Percentiles rank a stretch among this genome's conserved stretches.
phyloP scores from a whole-genome alignment of 2,797 vertebrate species.

The Schizopygopsis pylzovi region DNA sequence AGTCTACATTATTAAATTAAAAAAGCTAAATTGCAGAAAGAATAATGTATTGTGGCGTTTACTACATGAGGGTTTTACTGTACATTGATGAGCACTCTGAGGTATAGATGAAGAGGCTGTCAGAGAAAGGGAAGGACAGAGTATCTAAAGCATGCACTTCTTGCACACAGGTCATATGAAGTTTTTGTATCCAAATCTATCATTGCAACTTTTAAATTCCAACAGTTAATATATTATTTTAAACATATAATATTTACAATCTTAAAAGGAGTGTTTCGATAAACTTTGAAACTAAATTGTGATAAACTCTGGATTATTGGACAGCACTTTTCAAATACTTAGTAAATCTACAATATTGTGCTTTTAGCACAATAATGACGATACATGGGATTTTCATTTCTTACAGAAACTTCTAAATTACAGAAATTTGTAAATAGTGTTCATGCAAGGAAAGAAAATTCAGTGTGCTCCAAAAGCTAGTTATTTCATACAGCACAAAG shows the following conservation, averaged over 20 bases:
- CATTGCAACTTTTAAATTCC: slow-evolving; percentile 70
- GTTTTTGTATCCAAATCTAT: slow-evolving; percentile 68
- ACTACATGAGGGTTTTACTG: slow-evolving; percentile 31
- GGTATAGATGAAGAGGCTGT: slow-evolving; percentile 52
- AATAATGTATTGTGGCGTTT: slow-evolving; percentile 41
- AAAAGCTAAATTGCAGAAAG: slow-evolving; percentile 33
- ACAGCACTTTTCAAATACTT: slow-evolving; percentile 88
- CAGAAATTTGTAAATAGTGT: slow-evolving; percentile 75
- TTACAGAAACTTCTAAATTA: slow-evolving; percentile 76
- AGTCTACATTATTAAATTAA: slow-evolving; percentile 42
- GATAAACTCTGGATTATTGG: slow-evolving; percentile 86
- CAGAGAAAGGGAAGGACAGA: slow-evolving; percentile 53
- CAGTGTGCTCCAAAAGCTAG: slow-evolving; percentile 73
- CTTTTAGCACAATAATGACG: slow-evolving; percentile 78
- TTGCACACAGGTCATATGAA: slow-evolving; percentile 55
- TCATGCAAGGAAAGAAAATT: slow-evolving; percentile 84
- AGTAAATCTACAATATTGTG: slow-evolving; percentile 83
- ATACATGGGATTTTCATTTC: slow-evolving; percentile 86
- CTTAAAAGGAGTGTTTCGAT: slow-evolving; percentile 85
- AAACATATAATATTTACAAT: slow-evolving; percentile 95
- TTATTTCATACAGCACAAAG: slow-evolving; percentile 79
- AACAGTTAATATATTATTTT: slow-evolving; percentile 80
- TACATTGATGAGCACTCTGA: slow-evolving; percentile 50
- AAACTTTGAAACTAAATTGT: slow-evolving; percentile 87
- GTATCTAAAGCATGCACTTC: slow-evolving; percentile 55